These are phyloP conservation scores for Athripsodes cinereus DNA, from an alignment of 2,888 invertebrate species.

Conservation along the genomic window DNA sequence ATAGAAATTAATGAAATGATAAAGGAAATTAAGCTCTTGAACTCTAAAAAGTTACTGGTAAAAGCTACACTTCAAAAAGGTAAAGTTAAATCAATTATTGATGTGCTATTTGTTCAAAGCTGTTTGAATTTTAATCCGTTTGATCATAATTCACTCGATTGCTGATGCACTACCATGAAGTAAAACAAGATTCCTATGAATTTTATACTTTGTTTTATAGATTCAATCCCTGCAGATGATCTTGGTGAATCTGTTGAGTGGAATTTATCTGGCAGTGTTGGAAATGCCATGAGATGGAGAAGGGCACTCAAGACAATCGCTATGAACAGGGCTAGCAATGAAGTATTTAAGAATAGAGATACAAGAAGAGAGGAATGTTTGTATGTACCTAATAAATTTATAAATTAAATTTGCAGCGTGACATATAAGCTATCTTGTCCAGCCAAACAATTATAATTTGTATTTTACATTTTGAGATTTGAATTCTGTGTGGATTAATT, in stretches of 20 bases:
- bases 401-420: no score
- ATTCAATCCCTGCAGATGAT: neutral
- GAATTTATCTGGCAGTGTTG: slow-evolving; percentile 4
- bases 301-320: slow-evolving; percentile 3
- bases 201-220: neutral
- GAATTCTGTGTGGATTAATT: no score
- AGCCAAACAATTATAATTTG: no score
- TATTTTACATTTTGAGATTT: no score
- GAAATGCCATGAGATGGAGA: slow-evolving; percentile 8
- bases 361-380: neutral
- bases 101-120: neutral
- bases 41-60: slow-evolving; percentile 17
- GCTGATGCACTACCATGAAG: no score
- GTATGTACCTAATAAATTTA: neutral
- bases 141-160: no score
- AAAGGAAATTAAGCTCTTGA: slow-evolving; percentile 17
- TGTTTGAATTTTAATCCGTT: neutral
- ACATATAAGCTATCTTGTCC: no score
- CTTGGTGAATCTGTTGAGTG: neutral
- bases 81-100: neutral
- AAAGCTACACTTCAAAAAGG: slow-evolving; percentile 23
- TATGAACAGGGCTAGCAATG: neutral
- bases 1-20: slow-evolving; percentile 7
- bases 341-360: neutral
- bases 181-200: neutral